phyloP scores from a whole-genome alignment of 2,888 invertebrate genomes.

The Dascillus cervinus region DNA sequence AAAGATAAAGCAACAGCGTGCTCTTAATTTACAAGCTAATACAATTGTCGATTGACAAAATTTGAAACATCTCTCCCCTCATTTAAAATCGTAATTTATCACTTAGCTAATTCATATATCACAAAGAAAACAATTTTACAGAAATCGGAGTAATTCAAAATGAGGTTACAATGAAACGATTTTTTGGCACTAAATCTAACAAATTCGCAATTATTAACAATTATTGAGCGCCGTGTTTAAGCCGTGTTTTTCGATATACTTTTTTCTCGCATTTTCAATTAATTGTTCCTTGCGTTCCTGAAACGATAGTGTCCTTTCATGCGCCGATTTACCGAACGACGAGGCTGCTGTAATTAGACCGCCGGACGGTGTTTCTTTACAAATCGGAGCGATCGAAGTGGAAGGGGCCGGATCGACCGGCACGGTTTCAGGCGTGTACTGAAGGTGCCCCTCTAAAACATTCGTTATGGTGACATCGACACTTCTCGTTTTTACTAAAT shows the following conservation, averaged over 20 bases:
- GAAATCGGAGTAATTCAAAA: too few relatives aligned
- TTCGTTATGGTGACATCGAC: constrained; percentile 75
- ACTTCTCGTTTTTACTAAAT: constrained; percentile 64
- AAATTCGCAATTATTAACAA: neutral
- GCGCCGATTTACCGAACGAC: constrained; percentile 49
- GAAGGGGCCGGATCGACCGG: constrained; percentile 11
- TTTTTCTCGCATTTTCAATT: constrained; percentile 66
- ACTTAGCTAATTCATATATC: too few relatives aligned
- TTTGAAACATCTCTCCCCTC: too few relatives aligned
- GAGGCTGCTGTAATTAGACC: constrained; percentile 35
- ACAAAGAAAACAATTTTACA: too few relatives aligned
- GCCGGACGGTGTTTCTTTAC: neutral
- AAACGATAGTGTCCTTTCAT: constrained; percentile 64
- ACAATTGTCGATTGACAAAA: too few relatives aligned
- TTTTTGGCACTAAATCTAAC: constrained; percentile 1
- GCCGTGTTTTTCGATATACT: constrained; percentile 68
- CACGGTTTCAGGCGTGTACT: constrained; percentile 49
- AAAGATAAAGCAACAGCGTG: too few relatives aligned
- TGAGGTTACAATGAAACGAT: too few relatives aligned
- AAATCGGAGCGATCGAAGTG: constrained; percentile 1
- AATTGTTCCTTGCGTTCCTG: constrained; percentile 72
- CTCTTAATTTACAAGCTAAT: too few relatives aligned
- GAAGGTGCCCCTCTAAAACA: constrained; percentile 66
- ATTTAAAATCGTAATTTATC: too few relatives aligned
- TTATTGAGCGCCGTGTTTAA: constrained; percentile 14